Evolutionary conservation across 2,888 invertebrate species (phyloP).

Genomic region (Synanthedon vespiformis): DNA sequence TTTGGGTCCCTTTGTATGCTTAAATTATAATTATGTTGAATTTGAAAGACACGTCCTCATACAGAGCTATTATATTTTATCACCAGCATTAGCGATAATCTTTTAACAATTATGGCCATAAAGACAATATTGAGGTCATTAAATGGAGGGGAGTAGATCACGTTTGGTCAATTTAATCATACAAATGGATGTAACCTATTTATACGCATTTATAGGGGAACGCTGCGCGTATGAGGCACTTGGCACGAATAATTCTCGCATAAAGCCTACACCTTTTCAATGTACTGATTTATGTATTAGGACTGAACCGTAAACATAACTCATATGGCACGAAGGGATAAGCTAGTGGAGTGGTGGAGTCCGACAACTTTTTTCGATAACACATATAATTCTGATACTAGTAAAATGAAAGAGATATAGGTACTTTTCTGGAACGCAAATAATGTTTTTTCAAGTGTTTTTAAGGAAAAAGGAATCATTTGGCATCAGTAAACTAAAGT

Average conservation of each 20-base stretch:
- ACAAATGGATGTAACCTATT: constrained; percentile 1
- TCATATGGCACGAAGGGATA: constrained; percentile 18
- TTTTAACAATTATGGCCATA: neutral
- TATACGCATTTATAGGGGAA: neutral
- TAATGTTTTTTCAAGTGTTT: too few species aligned
- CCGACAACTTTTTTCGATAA: constrained; percentile 5
- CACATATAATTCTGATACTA: too few species aligned
- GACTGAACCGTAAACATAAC: constrained; percentile 27
- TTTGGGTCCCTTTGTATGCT: too few species aligned
- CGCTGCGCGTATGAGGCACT: constrained; percentile 1
- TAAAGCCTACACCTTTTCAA: constrained; percentile 29
- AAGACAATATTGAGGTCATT: neutral
- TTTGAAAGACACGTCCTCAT: too few species aligned
- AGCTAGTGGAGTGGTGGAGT: constrained; percentile 6
- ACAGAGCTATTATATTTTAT: too few species aligned
- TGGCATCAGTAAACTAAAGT: too few species aligned
- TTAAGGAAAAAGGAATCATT: too few species aligned
- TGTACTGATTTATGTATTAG: constrained; percentile 42
- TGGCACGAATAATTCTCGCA: constrained; percentile 17
- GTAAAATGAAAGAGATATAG: too few species aligned
- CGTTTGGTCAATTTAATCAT: constrained; percentile 1
- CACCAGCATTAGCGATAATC: too few species aligned
- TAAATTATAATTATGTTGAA: too few species aligned
- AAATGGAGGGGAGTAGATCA: neutral
- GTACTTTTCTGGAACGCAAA: too few species aligned